Evolutionary conservation across 2,888 invertebrate genomes (phyloP).

Genomic region (Portevinia maculata): DNA sequence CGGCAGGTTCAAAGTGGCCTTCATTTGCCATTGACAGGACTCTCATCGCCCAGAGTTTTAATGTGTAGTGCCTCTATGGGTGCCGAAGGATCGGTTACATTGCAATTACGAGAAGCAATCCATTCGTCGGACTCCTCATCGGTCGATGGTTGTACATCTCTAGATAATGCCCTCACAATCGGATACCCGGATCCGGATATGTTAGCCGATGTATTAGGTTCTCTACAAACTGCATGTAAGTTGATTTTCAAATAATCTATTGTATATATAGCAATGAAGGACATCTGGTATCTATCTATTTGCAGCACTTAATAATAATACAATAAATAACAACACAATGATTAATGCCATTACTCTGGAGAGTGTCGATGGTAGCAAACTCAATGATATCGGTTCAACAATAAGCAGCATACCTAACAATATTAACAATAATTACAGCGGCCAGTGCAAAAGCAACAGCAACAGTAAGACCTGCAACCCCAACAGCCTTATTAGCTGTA

Average conservation of each 20-base stretch:
- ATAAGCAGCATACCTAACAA: constrained; percentile 57
- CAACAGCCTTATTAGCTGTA: constrained; percentile 76
- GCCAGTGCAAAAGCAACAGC: constrained; percentile 76
- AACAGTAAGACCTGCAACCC: constrained; percentile 75
- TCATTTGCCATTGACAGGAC: constrained; percentile 82
- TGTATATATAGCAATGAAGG: neutral
- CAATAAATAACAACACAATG: constrained; percentile 72
- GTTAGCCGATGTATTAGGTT: constrained; percentile 88
- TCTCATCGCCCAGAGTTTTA: constrained; percentile 78
- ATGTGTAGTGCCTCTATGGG: constrained; percentile 83
- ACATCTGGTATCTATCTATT: constrained; percentile 6
- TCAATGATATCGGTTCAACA: constrained; percentile 69
- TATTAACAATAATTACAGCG: constrained; percentile 75
- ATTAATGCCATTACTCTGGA: constrained; percentile 72
- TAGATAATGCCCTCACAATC: constrained; percentile 86
- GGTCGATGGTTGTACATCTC: constrained; percentile 71
- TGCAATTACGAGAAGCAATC: constrained; percentile 82
- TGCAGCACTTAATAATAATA: constrained; percentile 78
- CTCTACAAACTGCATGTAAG: constrained; percentile 85
- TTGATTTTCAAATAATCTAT: neutral
- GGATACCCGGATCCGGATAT: constrained; percentile 90
- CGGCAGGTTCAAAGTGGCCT: constrained; percentile 82
- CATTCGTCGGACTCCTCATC: constrained; percentile 78
- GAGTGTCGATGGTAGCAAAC: constrained; percentile 65
- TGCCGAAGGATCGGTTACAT: constrained; percentile 82